Evolutionary conservation across 53 echinoderm and acorn worm genomes (phyloP).

Genomic region (Crossaster papposus): DNA sequence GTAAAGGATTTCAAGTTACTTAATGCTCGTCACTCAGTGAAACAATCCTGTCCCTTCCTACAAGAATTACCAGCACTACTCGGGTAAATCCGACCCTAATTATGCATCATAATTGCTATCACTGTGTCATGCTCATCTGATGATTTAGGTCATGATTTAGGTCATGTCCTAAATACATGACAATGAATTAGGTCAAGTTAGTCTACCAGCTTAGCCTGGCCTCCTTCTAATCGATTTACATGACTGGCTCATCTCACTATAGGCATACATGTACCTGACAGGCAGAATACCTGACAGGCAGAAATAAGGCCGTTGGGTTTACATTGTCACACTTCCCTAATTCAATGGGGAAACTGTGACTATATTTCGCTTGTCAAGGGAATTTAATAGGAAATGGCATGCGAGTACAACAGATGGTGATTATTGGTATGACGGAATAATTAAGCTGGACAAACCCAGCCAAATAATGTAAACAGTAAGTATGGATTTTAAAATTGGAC

Average conservation of each 20-base stretch:
- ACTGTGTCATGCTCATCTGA: not conserved
- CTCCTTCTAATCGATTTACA: slow-evolving; percentile 9
- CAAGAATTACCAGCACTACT: slow-evolving; percentile 19
- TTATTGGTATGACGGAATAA: not conserved
- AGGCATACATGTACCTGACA: no score
- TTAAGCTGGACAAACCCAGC: not conserved
- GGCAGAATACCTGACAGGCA: not conserved
- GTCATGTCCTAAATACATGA: slow-evolving; percentile 26
- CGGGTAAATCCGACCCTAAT: slow-evolving; percentile 18
- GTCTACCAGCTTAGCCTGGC: not conserved
- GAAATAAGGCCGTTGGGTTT: not conserved
- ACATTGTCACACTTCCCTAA: not conserved
- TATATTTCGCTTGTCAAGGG: not conserved
- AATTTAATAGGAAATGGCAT: not conserved
- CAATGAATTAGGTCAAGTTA: not conserved
- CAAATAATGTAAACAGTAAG: not conserved
- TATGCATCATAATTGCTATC: slow-evolving; percentile 35
- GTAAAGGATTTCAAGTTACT: not conserved
- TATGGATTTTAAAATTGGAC: not conserved
- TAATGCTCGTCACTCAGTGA: not conserved
- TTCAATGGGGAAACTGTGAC: not conserved
- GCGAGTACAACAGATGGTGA: slow-evolving; percentile 4
- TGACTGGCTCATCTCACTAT: not conserved
- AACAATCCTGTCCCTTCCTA: slow-evolving; percentile 11
- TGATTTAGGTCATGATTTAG: slow-evolving; percentile 21